Base-by-base conservation (phyloP, 2,888 invertebrate species). In the Furcula furcula region DNA sequence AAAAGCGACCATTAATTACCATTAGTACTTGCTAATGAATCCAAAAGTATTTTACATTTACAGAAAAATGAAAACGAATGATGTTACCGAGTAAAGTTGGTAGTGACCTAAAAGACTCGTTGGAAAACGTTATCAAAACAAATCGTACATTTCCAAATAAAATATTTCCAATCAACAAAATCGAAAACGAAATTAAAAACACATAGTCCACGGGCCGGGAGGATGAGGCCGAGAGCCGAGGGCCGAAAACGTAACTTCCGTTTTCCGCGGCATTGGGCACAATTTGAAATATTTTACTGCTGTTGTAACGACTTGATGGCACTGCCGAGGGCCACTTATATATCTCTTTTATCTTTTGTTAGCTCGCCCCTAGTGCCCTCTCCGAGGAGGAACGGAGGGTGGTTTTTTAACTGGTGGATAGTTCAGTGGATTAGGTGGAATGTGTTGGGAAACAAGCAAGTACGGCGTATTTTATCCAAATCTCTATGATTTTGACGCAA, bases 251-350 rank as follows among this genome's bases (percentile, higher is more conserved):
- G 79, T 76, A 81, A 82, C 83, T 89, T 89, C 88, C 88, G 88
- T 86, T 89, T 89, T 87, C 86, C 86, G 74, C 79, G 73, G 73
- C 88, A 87, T 89, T 89, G 87, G 80, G 84, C 82, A 81, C 87
- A 79, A 86, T 89, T 89, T 89, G 89, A 89, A 88, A 89, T 88
- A 89, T 89, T 85, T 87, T 83, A 89, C 77, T 85, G 76, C 76
- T 78, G 72, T 87, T 88, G 83, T 89, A 89, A 89, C 87, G 89
- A 88, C 87, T 85, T 85, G 86, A 87, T 88, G 84, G 85, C 77
- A 73, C 76, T 80, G 82, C 79, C 74, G 79, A 84, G 85, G 85
- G 85, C 86, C 81, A 87, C 87, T 88, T 86, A 85, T 86, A 87
- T 86, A 85, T 88, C 84, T 80, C 84, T 84, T 87, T 87, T 87